phyloP scores from a whole-genome alignment of 1,140 invertebrate species.

The Radopholus similis region DNA sequence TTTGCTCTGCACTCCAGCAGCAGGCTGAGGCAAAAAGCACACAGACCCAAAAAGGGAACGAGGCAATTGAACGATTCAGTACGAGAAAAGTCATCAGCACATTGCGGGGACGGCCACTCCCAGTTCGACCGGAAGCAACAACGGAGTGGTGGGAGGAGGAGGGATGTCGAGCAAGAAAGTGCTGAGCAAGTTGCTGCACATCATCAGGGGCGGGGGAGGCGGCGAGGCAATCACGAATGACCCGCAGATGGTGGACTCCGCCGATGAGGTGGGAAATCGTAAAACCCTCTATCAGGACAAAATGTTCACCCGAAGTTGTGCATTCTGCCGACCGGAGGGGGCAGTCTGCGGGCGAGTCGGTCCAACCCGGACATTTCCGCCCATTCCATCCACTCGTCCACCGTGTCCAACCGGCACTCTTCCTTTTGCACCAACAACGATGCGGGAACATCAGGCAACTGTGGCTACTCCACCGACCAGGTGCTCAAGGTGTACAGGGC shows the following conservation, averaged over 20 bases:
- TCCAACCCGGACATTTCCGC: slow-evolving; percentile 58
- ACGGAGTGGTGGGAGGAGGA: slow-evolving; percentile 31
- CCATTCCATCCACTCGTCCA: slow-evolving; percentile 66
- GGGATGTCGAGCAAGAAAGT: slow-evolving; percentile 50
- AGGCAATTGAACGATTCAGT: background rate
- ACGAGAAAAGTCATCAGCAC: background rate
- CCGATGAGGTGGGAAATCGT: slow-evolving; percentile 31
- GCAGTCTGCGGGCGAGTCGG: slow-evolving; percentile 48
- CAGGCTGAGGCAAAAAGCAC: background rate
- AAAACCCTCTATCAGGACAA: background rate
- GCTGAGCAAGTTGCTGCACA: slow-evolving; percentile 45
- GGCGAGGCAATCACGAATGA: slow-evolving; percentile 7
- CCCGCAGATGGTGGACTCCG: slow-evolving; percentile 16
- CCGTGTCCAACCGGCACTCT: slow-evolving; percentile 71
- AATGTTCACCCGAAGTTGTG: background rate
- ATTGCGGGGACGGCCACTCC: background rate
- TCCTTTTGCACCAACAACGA: slow-evolving; percentile 7
- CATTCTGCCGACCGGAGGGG: background rate
- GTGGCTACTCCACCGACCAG: slow-evolving; percentile 71
- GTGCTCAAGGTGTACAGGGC: slow-evolving; percentile 85
- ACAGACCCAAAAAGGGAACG: too few relatives aligned
- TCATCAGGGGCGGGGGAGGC: slow-evolving; percentile 10
- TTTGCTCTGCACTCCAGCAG: slow-evolving; percentile 6
- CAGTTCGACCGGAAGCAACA: slow-evolving; percentile 16
- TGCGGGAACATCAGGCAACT: background rate